Evolutionary conservation across 1,140 invertebrate genomes (phyloP).

Genomic region (Dinothrombium tinctorium): DNA sequence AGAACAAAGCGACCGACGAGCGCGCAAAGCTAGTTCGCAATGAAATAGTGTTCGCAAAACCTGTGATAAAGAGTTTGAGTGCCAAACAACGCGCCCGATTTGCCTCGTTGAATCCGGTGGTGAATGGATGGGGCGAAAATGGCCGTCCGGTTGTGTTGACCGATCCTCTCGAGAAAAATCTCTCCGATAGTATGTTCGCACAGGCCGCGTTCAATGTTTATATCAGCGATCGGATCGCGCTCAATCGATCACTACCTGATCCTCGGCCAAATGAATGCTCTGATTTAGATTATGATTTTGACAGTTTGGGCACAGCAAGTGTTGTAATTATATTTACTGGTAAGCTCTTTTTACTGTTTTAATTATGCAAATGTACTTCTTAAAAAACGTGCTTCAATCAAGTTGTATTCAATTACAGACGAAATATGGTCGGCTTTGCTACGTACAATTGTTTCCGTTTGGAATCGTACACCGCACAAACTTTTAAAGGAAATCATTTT

Average conservation of each 20-base stretch:
- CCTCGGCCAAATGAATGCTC: conserved; percentile 37
- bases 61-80: too few relatives aligned
- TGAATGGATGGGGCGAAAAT: conserved; percentile 38
- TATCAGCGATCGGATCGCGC: conserved; percentile 62
- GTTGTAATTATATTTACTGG: conserved; percentile 70
- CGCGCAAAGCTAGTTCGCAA: too few relatives aligned
- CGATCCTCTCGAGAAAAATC: conserved; percentile 24
- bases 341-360: too few relatives aligned
- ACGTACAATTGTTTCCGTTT: conserved; percentile 57
- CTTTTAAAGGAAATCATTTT: conserved; percentile 58
- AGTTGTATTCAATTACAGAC: too few relatives aligned
- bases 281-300: conserved; percentile 25
- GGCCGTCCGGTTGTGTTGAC: conserved; percentile 36
- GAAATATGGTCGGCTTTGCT: conserved; percentile 63
- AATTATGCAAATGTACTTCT: too few relatives aligned
- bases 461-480: conserved; percentile 44
- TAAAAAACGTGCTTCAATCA: too few relatives aligned
- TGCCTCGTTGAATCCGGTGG: conserved; percentile 11
- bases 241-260: conserved; percentile 55
- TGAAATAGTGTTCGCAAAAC: too few relatives aligned
- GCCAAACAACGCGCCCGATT: conserved; percentile 4
- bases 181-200: conserved; percentile 40
- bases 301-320: conserved; percentile 29
- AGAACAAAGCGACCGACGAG: too few relatives aligned
- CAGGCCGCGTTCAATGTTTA: conserved; percentile 73